phyloP scores from a whole-genome alignment of 2,888 invertebrate genomes.

The Lacanobia wlatinum region DNA sequence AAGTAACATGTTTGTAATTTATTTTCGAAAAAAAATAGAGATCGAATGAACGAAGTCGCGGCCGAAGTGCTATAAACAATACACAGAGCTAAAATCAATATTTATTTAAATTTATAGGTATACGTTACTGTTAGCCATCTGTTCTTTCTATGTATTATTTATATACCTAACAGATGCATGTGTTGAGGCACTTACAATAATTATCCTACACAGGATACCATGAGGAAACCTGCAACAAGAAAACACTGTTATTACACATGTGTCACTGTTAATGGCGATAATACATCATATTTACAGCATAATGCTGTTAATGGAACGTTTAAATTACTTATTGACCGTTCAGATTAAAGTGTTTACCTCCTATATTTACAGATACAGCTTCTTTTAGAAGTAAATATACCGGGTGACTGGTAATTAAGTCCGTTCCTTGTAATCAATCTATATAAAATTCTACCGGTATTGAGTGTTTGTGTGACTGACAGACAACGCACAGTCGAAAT shows the following conservation, averaged over 20 bases:
- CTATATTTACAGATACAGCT: neutral
- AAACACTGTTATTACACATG: slow-evolving; percentile 38
- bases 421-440: too few relatives aligned
- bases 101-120: neutral
- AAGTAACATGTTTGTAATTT: too few relatives aligned
- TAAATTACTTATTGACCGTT: slow-evolving; percentile 21
- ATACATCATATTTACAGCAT: slow-evolving; percentile 34
- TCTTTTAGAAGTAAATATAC: neutral
- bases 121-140: slow-evolving; percentile 30
- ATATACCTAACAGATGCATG: slow-evolving; percentile 21
- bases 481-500: too few relatives aligned
- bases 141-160: slow-evolving; percentile 45
- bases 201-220: slow-evolving; percentile 74
- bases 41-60: too few relatives aligned
- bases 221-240: slow-evolving; percentile 76
- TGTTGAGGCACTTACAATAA: slow-evolving; percentile 69
- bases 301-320: slow-evolving; percentile 41
- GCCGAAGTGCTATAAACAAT: too few relatives aligned
- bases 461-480: too few relatives aligned
- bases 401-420: too few relatives aligned
- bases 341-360: slow-evolving; percentile 3
- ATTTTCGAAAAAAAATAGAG: too few relatives aligned
- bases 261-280: slow-evolving; percentile 42
- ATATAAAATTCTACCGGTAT: too few relatives aligned
- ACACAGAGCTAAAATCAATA: too few relatives aligned